These are phyloP conservation scores for Cisticola juncidis DNA, from an alignment of 2,113 vertebrate species.

Conservation along the genomic window DNA sequence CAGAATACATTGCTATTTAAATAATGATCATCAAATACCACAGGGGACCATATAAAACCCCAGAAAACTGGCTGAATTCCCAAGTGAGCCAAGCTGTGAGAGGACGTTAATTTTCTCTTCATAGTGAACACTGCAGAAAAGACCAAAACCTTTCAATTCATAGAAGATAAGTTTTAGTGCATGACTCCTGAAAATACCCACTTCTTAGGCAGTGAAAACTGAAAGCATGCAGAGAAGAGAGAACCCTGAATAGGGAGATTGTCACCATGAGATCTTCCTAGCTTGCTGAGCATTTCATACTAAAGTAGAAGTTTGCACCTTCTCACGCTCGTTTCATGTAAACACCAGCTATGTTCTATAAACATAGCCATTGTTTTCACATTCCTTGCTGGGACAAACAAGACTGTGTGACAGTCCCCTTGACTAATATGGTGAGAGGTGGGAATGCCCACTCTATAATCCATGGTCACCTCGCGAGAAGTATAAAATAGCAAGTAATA, in stretches of 20 bases:
- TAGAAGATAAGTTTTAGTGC: neutral
- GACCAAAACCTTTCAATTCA: neutral
- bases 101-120: neutral
- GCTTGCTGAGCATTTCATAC: no score
- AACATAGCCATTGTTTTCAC: no score
- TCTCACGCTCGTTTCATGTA: no score
- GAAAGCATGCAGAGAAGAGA: neutral
- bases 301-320: no score
- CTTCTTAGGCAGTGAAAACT: neutral
- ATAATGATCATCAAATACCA: neutral
- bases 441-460: no score
- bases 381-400: no score
- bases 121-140: neutral
- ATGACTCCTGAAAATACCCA: neutral
- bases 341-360: no score
- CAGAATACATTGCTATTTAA: neutral
- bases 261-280: no score
- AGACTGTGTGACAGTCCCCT: no score
- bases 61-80: neutral
- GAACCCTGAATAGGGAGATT: neutral
- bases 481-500: no score
- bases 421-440: no score
- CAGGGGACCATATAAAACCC: neutral
- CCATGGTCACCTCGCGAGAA: no score
- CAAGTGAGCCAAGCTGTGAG: neutral